A percentile compares a stretch with the other conserved stretches of the same genome.
These are phyloP conservation scores for Acleris cristana DNA, from an alignment of 2,888 invertebrate genomes.

Conservation along the genomic window DNA sequence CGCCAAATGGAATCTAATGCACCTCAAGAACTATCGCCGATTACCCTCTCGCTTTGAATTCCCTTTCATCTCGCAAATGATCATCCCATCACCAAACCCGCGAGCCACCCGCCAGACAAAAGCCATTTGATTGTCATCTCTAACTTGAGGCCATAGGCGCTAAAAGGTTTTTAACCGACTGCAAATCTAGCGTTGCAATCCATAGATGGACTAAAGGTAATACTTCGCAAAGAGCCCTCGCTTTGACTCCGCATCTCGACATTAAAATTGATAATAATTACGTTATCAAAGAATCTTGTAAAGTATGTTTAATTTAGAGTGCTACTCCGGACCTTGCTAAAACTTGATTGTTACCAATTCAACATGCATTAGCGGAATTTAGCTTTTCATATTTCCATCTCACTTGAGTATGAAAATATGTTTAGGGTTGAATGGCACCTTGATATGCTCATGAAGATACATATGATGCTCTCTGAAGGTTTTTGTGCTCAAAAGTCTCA, in stretches of 20 bases:
- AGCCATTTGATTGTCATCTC: constrained; percentile 47
- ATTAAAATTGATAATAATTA: constrained; percentile 35
- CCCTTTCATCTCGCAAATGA: constrained; percentile 66
- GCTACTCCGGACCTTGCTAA: constrained; percentile 11
- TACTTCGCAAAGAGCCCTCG: constrained; percentile 22
- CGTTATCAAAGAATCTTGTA: constrained; percentile 6
- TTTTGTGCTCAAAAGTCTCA: too few relatives aligned
- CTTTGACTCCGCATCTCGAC: constrained; percentile 35
- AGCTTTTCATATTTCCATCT: too few relatives aligned
- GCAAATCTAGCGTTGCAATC: neutral
- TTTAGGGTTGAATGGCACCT: too few relatives aligned
- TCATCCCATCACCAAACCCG: constrained; percentile 59
- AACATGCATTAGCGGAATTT: neutral
- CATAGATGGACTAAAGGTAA: constrained; percentile 30
- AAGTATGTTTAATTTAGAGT: constrained; percentile 11
- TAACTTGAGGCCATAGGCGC: constrained; percentile 28
- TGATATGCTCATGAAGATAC: too few relatives aligned
- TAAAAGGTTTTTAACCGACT: constrained; percentile 16
- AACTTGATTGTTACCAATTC: neutral
- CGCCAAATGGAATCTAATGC: constrained; percentile 75
- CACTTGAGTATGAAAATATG: too few relatives aligned
- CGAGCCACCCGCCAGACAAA: constrained; percentile 40
- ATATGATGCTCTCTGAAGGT: too few relatives aligned
- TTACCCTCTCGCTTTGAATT: constrained; percentile 79
- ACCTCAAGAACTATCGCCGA: constrained; percentile 65